phyloP scores from a whole-genome alignment of 2,888 invertebrate species.

The Epinotia brunnichana region DNA sequence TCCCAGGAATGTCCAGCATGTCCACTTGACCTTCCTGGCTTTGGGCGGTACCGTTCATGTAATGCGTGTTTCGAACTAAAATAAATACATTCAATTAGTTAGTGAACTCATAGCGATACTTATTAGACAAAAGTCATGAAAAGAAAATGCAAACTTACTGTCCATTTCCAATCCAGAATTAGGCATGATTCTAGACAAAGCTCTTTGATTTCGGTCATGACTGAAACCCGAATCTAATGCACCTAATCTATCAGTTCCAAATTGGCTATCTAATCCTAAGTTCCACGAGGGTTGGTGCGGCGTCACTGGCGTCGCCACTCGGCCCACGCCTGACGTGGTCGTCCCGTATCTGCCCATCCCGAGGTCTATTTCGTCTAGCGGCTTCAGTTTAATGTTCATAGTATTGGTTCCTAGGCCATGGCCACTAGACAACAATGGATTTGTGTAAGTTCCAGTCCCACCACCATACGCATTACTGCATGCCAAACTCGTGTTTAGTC shows the following conservation, averaged over 20 bases:
- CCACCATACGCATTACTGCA: conserved; percentile 72
- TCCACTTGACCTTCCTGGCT: conserved; percentile 90
- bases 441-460: conserved; percentile 84
- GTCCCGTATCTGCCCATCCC: conserved; percentile 84
- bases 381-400: conserved; percentile 87
- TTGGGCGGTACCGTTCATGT: conserved; percentile 82
- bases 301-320: conserved; percentile 86
- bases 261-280: conserved; percentile 85
- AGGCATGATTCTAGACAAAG: conserved; percentile 81
- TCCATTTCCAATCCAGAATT: conserved; percentile 78
- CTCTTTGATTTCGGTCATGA: conserved; percentile 84
- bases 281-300: conserved; percentile 84
- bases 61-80: conserved; percentile 79
- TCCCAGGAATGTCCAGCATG: conserved; percentile 96
- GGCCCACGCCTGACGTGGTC: conserved; percentile 72
- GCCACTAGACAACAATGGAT: conserved; percentile 85
- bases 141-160: conserved; percentile 59
- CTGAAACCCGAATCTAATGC: conserved; percentile 82
- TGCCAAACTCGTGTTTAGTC: conserved; percentile 72
- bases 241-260: conserved; percentile 83
- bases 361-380: conserved; percentile 88
- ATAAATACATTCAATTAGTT: conserved; percentile 28
- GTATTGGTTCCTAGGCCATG: conserved; percentile 83
- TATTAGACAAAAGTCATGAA: not conserved
- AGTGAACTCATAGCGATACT: not conserved